These are phyloP conservation scores for Stichodactyla mertensii DNA, from an alignment of 64 coral and sea anemone genomes.

Conservation along the genomic window DNA sequence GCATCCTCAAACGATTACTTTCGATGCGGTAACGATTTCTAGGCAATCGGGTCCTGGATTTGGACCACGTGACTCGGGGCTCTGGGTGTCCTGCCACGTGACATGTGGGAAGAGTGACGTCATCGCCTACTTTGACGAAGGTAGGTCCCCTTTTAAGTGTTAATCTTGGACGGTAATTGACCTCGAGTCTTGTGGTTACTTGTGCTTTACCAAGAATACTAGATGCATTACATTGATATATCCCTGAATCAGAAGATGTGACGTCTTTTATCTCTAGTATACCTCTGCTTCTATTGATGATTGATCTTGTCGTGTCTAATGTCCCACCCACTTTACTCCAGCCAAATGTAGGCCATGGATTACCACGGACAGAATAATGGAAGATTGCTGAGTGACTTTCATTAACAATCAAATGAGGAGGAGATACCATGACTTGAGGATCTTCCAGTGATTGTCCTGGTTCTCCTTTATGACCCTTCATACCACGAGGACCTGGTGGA, in stretches of 20 bases:
- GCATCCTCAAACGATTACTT: not conserved
- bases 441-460: conserved; percentile 13
- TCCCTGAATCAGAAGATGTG: conserved; percentile 17
- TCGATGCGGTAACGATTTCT: not conserved
- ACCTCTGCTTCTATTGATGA: conserved; percentile 12
- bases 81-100: conserved; percentile 46
- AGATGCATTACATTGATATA: conserved; percentile 36
- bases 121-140: not conserved
- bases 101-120: conserved; percentile 36
- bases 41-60: conserved; percentile 26
- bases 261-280: conserved; percentile 10
- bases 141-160: conserved; percentile 27
- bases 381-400: conserved; percentile 25
- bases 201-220: conserved; percentile 36
- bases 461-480: not conserved
- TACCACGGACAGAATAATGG: conserved; percentile 26
- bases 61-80: conserved; percentile 48
- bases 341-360: conserved; percentile 12
- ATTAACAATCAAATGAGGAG: conserved; percentile 29
- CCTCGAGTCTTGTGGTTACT: not conserved
- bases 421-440: conserved; percentile 22
- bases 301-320: conserved; percentile 11
- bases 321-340: conserved; percentile 32
- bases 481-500: not conserved
- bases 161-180: conserved; percentile 25